These are phyloP conservation scores for Minunthozetes semirufus DNA, from an alignment of 2,888 invertebrate species.

Conservation along the genomic window DNA sequence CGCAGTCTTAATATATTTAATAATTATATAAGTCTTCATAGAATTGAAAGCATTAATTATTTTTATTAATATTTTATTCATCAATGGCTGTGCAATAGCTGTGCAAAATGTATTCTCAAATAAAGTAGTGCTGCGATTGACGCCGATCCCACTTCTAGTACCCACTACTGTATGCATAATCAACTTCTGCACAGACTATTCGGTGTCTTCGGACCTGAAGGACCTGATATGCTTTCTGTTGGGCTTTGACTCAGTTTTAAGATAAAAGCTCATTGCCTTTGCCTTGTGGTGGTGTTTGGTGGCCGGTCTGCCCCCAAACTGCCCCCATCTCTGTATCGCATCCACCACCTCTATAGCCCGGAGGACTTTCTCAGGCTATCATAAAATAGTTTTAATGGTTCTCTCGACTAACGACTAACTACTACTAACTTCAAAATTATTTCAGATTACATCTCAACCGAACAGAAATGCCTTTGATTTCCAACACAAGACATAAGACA, in stretches of 20 bases:
- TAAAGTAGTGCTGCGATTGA: background rate
- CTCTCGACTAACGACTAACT: conserved; percentile 19
- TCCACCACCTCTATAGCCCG: conserved; percentile 8
- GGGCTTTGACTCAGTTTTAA: conserved; percentile 19
- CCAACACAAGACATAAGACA: background rate
- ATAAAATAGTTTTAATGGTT: conserved; percentile 31
- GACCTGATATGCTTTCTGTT: background rate
- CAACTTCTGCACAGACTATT: background rate
- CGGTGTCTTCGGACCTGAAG: background rate
- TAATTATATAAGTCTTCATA: background rate
- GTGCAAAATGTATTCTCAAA: background rate
- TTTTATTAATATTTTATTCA: conserved; percentile 25
- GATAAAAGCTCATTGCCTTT: conserved; percentile 24
- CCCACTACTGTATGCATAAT: conserved; percentile 23
- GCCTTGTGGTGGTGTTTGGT: background rate
- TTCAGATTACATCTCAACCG: conserved; percentile 21
- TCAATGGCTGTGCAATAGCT: conserved; percentile 21
- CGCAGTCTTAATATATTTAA: background rate
- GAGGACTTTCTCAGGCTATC: conserved; percentile 29
- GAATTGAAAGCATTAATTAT: conserved; percentile 19
- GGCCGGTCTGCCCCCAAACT: conserved; percentile 7
- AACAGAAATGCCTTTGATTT: conserved; percentile 21
- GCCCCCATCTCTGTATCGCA: conserved; percentile 11
- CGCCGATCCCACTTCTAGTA: background rate
- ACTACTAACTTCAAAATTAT: conserved; percentile 1